Base-by-base conservation (phyloP, 2,888 invertebrate species). In the Adineta ricciae region DNA sequence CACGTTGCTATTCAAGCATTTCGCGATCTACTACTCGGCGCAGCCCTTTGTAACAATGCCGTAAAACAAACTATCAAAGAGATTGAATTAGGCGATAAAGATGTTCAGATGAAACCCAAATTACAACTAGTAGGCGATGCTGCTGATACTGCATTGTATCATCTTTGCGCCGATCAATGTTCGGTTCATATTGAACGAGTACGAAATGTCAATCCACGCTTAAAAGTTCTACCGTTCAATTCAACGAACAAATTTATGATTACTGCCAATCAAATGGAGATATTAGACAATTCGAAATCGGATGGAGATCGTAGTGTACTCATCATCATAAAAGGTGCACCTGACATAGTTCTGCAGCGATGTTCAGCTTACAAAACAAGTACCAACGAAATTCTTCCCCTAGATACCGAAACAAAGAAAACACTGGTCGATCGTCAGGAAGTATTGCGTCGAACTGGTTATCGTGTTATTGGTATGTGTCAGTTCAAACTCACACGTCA, bases 271-370 rank as follows among this genome's bases (percentile, higher is more conserved):
- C 41, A 38, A 83, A 24, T 46, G 9, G 24, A 49, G 21, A 82
- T 82, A 27, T 82, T 38, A 41, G 82, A 41, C 21, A 82, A 41
- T 56, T 46, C 46, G 5, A 46, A 46, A 46, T 46, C 46, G 11
- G n/a, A 27, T 3, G 5, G 41, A 14, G 41, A 41, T 24, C 11
- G 16, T 8, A 11, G 4, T 38, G 52, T 38, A 27, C 19, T 83
- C n/a, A 50, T 83, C 1, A 32, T 41, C 16, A 83, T 86, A 46
- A 86, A 86, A 82, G 86, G 86, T 50, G 86, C 86, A 11, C 86
- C 86, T 46, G 86, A 86, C 41, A 27, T 27, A 8, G 46, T 46
- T 46, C 5, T 46, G 5, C 46, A 46, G 11, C 46, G 46, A 46
- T 46, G 46, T 11, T 82, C 41, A 19, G 41, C 4, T 82, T 21